Base-by-base conservation (phyloP, 2,113 vertebrate species). In the Pycnonotus jocosus region DNA sequence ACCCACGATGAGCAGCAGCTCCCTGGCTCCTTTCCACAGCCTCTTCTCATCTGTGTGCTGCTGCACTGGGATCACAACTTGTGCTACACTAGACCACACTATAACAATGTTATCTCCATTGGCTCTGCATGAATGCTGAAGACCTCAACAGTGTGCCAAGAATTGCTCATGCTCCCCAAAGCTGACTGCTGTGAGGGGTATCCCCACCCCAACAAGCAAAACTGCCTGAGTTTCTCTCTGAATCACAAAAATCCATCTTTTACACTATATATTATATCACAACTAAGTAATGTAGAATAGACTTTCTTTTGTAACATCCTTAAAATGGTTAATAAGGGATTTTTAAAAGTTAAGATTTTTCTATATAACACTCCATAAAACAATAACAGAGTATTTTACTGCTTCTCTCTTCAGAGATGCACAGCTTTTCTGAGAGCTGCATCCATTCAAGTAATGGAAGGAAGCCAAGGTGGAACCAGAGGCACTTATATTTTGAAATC, bases 381-480 rank as follows among this genome's bases (percentile, higher is more conserved):
- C 57, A 90, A 13, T 90, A 90, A 80, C 30, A 83, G 30, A 92
- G 47, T 45, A 60, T 81, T 95, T 96, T 92, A 95, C 30, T 66
- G 69, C n/a, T 85, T 50, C 66, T 94, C 78, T 87, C 74, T 83
- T 88, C 51, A 71, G 83, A 92, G 90, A 88, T 64, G 51, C 62
- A 88, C 78, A 42, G 62, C 42, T 76, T 92, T 92, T 83, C 83
- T 48, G 65, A 58, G 80, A 95, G 71, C 86, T 95, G 78, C 38
- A 86, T 89, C 91, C 54, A 93, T 92, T 87, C 77, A 91, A 69
- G 53, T n/a, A 86, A 90, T 86, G 64, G 94, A 96, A 95, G 91
- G 37, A 86, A 95, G 92, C 95, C 93, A 94, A 94, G 37, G 81
- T 65, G 48, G 48, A 88, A 96, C 68, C 72, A 95, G 83, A 92